These are phyloP conservation scores for Siniperca chuatsi DNA, from an alignment of 2,113 vertebrate species.

Conservation along the genomic window DNA sequence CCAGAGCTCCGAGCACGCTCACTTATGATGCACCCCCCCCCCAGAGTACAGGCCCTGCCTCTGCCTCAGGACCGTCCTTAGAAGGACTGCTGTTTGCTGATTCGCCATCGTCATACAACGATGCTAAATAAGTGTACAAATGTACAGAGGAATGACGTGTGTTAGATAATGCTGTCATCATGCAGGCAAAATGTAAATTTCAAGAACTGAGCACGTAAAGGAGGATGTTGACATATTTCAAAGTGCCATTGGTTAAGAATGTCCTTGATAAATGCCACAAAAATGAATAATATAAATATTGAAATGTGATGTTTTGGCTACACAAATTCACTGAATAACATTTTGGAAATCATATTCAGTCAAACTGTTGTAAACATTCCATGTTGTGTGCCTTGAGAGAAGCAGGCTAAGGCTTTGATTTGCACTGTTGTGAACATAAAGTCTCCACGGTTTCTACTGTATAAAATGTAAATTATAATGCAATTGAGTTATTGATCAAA, in stretches of 20 bases:
- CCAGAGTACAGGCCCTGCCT: constrained; percentile 72
- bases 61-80: constrained; percentile 88
- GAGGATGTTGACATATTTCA: constrained; percentile 32
- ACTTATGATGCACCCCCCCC: constrained; percentile 89
- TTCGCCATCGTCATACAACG: constrained; percentile 70
- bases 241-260: constrained; percentile 42
- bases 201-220: constrained; percentile 40
- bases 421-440: constrained; percentile 87
- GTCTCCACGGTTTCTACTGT: constrained; percentile 76
- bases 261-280: constrained; percentile 13
- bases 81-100: constrained; percentile 71
- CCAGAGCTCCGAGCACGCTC: constrained; percentile 96
- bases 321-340: constrained; percentile 73
- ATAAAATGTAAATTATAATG: constrained; percentile 72
- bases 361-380: constrained; percentile 89
- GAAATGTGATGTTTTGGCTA: constrained; percentile 54
- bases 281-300: constrained; percentile 13
- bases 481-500: constrained; percentile 73
- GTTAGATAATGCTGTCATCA: constrained; percentile 41
- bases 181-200: constrained; percentile 59
- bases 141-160: constrained; percentile 63
- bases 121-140: constrained; percentile 76
- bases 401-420: constrained; percentile 88
- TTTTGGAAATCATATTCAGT: constrained; percentile 76
- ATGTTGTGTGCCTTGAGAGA: constrained; percentile 77